Percentiles rank a stretch among this genome's conserved stretches.
phyloP scores from a whole-genome alignment of 2,888 invertebrate species.

The Lingula anatina region DNA sequence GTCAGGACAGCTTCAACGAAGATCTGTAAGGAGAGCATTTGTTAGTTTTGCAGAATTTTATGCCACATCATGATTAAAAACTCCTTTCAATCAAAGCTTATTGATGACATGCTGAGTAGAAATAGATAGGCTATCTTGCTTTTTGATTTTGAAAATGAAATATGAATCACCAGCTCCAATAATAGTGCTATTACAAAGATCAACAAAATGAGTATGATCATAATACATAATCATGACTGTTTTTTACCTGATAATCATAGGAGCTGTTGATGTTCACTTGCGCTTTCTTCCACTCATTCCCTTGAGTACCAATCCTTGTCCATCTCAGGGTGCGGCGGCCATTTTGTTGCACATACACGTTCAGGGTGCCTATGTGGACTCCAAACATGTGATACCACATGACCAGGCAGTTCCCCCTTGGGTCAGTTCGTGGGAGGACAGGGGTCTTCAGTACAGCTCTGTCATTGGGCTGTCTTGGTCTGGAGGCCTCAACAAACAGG shows the following conservation, averaged over 20 bases:
- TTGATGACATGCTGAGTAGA: too few relatives aligned
- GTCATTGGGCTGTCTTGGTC: conserved; percentile 22
- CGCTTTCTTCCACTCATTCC: conserved; percentile 34
- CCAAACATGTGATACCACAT: conserved; percentile 50
- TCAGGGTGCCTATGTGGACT: conserved; percentile 31
- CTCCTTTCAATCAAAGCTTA: too few relatives aligned
- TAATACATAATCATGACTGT: too few relatives aligned
- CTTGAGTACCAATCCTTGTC: conserved; percentile 28
- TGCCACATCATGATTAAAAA: too few relatives aligned
- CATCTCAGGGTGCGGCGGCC: conserved; percentile 17
- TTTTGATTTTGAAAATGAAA: too few relatives aligned
- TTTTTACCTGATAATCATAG: background rate
- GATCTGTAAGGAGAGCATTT: conserved; percentile 8
- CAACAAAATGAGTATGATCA: too few relatives aligned
- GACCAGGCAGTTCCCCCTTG: conserved; percentile 32
- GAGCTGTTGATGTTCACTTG: conserved; percentile 23
- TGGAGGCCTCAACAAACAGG: conserved; percentile 31
- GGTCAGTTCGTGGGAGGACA: conserved; percentile 13
- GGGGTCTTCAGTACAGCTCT: conserved; percentile 29
- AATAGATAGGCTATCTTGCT: too few relatives aligned
- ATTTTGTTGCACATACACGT: conserved; percentile 24
- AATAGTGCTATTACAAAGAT: too few relatives aligned
- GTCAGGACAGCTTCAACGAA: conserved; percentile 14
- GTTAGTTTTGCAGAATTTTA: too few relatives aligned
- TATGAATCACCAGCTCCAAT: too few relatives aligned